Percentiles rank a stretch among this genome's conserved stretches.
Evolutionary conservation across 2,113 vertebrate species (phyloP).

Genomic region (Physeter macrocephalus): DNA sequence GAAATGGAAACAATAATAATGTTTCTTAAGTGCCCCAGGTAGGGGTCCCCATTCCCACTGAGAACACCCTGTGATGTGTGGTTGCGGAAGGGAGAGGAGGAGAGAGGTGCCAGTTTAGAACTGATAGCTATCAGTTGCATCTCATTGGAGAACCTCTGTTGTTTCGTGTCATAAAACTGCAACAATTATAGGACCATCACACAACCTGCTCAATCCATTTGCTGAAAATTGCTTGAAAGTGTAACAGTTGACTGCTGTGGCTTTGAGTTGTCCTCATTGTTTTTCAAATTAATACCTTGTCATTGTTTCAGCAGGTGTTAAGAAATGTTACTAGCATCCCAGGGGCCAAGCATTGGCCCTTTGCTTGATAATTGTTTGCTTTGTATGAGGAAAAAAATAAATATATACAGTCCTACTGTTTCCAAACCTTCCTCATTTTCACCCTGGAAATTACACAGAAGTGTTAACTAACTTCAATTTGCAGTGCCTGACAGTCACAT

Average conservation of each 20-base stretch:
- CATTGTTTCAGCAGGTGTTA: slow-evolving; percentile 89
- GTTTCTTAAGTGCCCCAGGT: not conserved
- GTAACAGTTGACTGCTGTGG: slow-evolving; percentile 87
- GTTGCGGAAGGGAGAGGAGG: not conserved
- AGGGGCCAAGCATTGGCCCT: slow-evolving; percentile 86
- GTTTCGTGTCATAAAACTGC: slow-evolving; percentile 64
- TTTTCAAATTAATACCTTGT: slow-evolving; percentile 96
- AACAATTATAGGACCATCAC: slow-evolving; percentile 73
- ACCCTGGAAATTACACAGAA: slow-evolving; percentile 88
- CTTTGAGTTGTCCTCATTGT: slow-evolving; percentile 85
- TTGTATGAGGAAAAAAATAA: slow-evolving; percentile 85
- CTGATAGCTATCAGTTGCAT: slow-evolving; percentile 8
- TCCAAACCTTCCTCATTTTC: slow-evolving; percentile 93
- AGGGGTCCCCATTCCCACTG: not conserved
- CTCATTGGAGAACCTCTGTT: slow-evolving; percentile 55
- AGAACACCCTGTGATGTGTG: not conserved
- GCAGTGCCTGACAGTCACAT: slow-evolving; percentile 87
- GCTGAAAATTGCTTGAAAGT: slow-evolving; percentile 86
- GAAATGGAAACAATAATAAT: slow-evolving; percentile 21
- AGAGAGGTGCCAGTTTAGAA: not conserved
- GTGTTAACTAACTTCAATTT: slow-evolving; percentile 96
- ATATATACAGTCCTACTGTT: slow-evolving; percentile 83
- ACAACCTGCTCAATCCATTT: slow-evolving; percentile 70
- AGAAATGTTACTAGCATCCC: slow-evolving; percentile 83
- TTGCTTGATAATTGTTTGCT: slow-evolving; percentile 93